Base-by-base conservation (phyloP, 2,797 vertebrate species). In the Microhierax caerulescens region DNA sequence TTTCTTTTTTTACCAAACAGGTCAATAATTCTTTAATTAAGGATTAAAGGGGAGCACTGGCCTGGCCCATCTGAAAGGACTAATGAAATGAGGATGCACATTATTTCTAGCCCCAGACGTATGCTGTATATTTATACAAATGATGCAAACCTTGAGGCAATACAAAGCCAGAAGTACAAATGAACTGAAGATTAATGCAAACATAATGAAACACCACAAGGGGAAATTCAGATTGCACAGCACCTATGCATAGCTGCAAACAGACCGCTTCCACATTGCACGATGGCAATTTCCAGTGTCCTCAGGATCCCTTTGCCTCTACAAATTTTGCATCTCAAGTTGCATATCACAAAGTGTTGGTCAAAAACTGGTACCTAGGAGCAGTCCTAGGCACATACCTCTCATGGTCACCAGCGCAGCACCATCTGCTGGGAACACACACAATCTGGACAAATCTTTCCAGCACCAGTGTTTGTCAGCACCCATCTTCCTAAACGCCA, bases 381-480 rank as follows among this genome's bases (percentile, higher is more conserved):
- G 57, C 53, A 21, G 68, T 48, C 41, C 14, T 3, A 36, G 65
- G 10, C 39, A 47, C 36, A 27, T 56, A 39, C 60, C 43, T 63
- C 41, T 75, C 10, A n/a, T 37, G 93, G 68, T 90, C 90, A 97
- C 97, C 97, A 82, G 84, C 13, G 73, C 84, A 97, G 89, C 95
- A 91, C 96, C 97, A 98, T 91, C 97, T 98, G 96, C 97, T 97
- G 98, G 97, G n/a, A 91, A 9, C 6, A 37, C 5, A 41, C 8
- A n/a, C 34, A 39, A 59, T 59, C 45, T 9, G 54, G 87, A 88
- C 70, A 75, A 51, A 61, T 50, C 53, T 56, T 78, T 47, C 61
- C 70, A 89, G 61, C 83, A 61, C 11, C 63, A 28, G 36, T 0
- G 0, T 19, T 68, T 86, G 76, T 36, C 60, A 68, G 21, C 23